These are phyloP conservation scores for Gymnarchus niloticus DNA, from an alignment of 2,113 vertebrate species.

Conservation along the genomic window DNA sequence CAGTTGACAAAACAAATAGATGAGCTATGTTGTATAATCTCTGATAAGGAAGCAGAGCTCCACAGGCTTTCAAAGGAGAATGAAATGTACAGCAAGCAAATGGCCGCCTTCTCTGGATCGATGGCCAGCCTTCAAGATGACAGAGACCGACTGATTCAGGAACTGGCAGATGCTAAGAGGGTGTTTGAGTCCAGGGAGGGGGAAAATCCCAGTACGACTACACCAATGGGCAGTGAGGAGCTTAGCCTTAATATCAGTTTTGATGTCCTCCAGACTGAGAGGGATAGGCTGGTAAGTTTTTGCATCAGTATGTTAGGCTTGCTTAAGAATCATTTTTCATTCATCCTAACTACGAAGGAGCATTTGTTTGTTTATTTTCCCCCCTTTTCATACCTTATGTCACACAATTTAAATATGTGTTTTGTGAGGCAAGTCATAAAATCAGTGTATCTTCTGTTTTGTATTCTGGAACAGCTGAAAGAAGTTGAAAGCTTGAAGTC, in stretches of 20 bases:
- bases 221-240: constrained; percentile 37
- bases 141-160: constrained; percentile 69
- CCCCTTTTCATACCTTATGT: neutral
- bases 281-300: constrained; percentile 58
- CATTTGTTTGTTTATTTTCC: constrained; percentile 38
- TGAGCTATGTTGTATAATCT: constrained; percentile 54
- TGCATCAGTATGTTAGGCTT: constrained; percentile 32
- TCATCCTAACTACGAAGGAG: constrained; percentile 26
- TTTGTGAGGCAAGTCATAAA: neutral
- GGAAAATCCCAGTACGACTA: constrained; percentile 34
- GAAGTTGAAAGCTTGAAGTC: constrained; percentile 48
- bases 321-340: constrained; percentile 32
- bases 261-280: constrained; percentile 43
- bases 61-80: constrained; percentile 58
- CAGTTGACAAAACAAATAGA: constrained; percentile 56
- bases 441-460: neutral
- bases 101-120: constrained; percentile 73
- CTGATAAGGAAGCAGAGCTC: constrained; percentile 58
- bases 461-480: constrained; percentile 42
- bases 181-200: constrained; percentile 53
- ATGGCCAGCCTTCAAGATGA: constrained; percentile 83
- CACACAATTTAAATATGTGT: neutral
- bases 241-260: constrained; percentile 43
- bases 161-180: constrained; percentile 59
- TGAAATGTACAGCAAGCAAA: constrained; percentile 54